Evolutionary conservation across 2,113 vertebrate species (phyloP), one percentile per base, ranked within the genome.

Genomic region (Cephalopterus ornatus): DNA sequence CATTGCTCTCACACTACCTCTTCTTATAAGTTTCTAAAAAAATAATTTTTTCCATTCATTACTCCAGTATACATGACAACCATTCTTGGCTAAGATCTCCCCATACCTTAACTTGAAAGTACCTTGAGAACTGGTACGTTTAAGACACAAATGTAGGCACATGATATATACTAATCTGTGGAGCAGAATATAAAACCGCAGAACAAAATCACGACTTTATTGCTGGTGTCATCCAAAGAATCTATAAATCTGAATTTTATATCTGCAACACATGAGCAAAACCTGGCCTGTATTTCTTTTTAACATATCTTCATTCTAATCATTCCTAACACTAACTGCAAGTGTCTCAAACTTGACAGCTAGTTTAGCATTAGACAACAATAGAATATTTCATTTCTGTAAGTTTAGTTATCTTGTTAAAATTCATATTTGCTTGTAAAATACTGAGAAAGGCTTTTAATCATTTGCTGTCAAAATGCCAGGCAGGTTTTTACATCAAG

Each of bases 381-480:
- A 97, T 95, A 83, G 94, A 95, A 97, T 94, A 95, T 93, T 98
- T 95, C 94, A 95, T 97, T 97, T 93, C 97, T 95, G 95, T 96
- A 93, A 96, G 96, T 97, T 96, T 95, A 83, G 90, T 97, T 96
- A 91, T 95, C 96, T 96, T 96, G 97, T 97, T 97, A 97, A 97
- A 97, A 97, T 97, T 97, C 95, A 95, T 97, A 97, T 96, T 97
- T 97, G 77, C 96, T 97, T 97, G 92, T 97, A 97, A 97, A 96
- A 96, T 92, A 93, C 95, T 56, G 82, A 94, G 93, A 95, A 96
- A 96, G 53, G 63, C 87, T 97, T 97, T 95, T 97, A 97, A 97
- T 97, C 94, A 97, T 96, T 96, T 92, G 81, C 89, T 97, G 97
- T 97, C 97, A 97, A 97, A 96, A 95, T 96, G 93, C 92, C 93